phyloP scores from a whole-genome alignment of 2,888 invertebrate species.

The Rhorus exstirpatorius region DNA sequence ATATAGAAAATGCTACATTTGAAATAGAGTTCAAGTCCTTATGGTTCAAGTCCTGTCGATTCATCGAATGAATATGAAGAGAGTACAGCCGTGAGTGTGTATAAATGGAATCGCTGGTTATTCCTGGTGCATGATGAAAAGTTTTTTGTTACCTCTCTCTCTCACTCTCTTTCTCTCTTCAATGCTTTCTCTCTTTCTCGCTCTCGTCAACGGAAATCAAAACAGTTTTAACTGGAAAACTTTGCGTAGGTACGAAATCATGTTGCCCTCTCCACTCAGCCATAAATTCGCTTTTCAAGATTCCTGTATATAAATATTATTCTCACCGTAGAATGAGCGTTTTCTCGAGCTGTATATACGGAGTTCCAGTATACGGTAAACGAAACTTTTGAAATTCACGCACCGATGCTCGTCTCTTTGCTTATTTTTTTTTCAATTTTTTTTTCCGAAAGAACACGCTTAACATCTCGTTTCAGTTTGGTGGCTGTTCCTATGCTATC shows the following conservation, averaged over 20 bases:
- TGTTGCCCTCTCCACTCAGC: constrained; percentile 56
- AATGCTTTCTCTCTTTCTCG: not conserved
- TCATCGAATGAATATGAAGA: constrained; percentile 34
- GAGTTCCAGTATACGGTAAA: constrained; percentile 37
- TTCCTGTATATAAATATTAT: constrained; percentile 63
- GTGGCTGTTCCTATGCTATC: constrained; percentile 34
- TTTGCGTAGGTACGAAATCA: constrained; percentile 59
- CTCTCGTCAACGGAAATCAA: constrained; percentile 51
- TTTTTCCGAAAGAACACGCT: constrained; percentile 25
- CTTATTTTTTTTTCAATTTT: not conserved
- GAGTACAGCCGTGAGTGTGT: not conserved
- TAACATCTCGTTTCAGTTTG: constrained; percentile 18
- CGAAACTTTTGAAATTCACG: constrained; percentile 61
- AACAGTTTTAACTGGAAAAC: constrained; percentile 69
- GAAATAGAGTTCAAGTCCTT: constrained; percentile 28
- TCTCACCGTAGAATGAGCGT: constrained; percentile 38
- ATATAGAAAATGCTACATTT: constrained; percentile 23
- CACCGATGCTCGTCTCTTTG: constrained; percentile 30
- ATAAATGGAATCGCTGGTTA: constrained; percentile 49
- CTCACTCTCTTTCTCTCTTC: constrained; percentile 7
- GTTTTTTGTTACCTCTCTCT: constrained; percentile 38
- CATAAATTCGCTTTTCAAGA: constrained; percentile 46
- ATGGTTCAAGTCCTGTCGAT: constrained; percentile 45
- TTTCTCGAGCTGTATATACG: constrained; percentile 6
- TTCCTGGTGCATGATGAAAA: constrained; percentile 55